A percentile compares a stretch with the other conserved stretches of the same genome.
Evolutionary conservation across 2,797 vertebrate species (phyloP).

Genomic region (Hafferia zeledoni): DNA sequence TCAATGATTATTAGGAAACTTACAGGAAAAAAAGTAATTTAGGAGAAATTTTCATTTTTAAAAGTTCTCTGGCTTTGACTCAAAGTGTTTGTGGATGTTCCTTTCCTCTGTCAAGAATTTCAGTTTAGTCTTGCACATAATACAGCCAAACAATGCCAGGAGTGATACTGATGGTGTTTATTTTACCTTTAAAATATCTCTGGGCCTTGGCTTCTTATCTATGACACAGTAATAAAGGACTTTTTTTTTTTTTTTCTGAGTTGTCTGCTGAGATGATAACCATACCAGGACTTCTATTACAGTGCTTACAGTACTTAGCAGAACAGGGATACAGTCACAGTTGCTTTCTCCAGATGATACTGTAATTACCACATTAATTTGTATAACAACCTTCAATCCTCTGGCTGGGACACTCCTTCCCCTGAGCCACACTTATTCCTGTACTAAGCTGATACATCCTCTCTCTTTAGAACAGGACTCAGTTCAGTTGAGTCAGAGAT

Average conservation of each 20-base stretch:
- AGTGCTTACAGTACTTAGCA: not conserved
- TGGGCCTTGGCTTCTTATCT: not conserved
- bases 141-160: not conserved
- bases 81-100: not conserved
- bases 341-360: slow-evolving; percentile 65
- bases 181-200: not conserved
- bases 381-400: slow-evolving; percentile 60
- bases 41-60: not conserved
- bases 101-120: not conserved
- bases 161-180: not conserved
- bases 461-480: not conserved
- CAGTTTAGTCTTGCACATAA: not conserved
- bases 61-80: not conserved
- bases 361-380: slow-evolving; percentile 69
- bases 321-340: slow-evolving; percentile 47
- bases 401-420: slow-evolving; percentile 42
- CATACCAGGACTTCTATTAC: not conserved
- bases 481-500: not conserved
- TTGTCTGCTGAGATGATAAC: slow-evolving; percentile 34
- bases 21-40: not conserved
- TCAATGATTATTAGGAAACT: not conserved
- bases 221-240: not conserved
- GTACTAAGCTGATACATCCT: not conserved
- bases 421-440: slow-evolving; percentile 36
- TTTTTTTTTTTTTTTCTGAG: not conserved